Percentiles rank a stretch among this genome's conserved stretches.
Evolutionary conservation across 2,113 vertebrate genomes (phyloP).

Genomic region (Microtus montanus): DNA sequence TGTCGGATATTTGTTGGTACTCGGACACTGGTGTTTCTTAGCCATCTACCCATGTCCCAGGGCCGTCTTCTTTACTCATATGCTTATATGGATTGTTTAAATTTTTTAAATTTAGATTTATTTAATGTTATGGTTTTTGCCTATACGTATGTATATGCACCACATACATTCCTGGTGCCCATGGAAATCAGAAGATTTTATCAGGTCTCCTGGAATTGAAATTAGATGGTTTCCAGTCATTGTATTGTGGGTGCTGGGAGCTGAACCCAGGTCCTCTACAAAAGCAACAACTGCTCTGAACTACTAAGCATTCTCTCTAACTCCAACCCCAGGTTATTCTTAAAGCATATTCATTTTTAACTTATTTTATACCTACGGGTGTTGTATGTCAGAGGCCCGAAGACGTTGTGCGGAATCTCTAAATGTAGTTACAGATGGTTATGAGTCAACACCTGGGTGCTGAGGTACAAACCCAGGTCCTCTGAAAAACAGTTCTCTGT

Average conservation of each 20-base stretch:
- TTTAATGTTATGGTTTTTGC: neutral
- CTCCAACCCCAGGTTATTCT: neutral
- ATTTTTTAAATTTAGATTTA: neutral
- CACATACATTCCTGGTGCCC: neutral
- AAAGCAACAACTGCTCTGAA: neutral
- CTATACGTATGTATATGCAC: neutral
- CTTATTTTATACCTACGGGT: neutral
- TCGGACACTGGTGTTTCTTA: conserved; percentile 14
- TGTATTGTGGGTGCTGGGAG: neutral
- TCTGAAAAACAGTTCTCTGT: neutral
- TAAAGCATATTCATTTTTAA: neutral
- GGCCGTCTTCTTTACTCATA: neutral
- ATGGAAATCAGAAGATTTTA: neutral
- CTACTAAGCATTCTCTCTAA: neutral
- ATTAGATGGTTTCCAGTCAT: neutral
- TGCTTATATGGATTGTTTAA: neutral
- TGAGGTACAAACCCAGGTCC: neutral
- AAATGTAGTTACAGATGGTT: neutral
- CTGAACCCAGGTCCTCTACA: neutral
- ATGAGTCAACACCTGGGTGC: neutral
- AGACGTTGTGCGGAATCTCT: too few relatives aligned
- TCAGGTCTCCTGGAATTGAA: neutral
- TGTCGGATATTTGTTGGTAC: neutral
- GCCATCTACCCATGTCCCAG: neutral
- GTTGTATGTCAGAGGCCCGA: neutral